Evolutionary conservation across 1,140 invertebrate genomes (phyloP).

Genomic region (Nixonia krombeini): DNA sequence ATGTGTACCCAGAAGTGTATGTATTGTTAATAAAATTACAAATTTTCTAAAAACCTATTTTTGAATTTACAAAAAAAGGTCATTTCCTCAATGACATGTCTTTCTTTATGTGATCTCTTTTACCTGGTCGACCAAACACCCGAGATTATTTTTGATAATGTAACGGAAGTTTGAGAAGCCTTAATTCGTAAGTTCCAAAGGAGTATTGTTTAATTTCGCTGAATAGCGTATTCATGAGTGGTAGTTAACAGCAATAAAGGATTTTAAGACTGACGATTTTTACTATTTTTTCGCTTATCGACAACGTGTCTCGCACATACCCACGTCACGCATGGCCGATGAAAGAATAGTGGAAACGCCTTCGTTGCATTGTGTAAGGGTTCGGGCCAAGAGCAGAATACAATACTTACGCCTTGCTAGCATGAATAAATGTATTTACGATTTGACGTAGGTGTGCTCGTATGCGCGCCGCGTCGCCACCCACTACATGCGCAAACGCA

Average conservation of each 20-base stretch:
- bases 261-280: too few relatives aligned
- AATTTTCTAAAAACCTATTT: too few relatives aligned
- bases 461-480: conserved; percentile 36
- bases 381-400: conserved; percentile 52
- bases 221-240: conserved; percentile 37
- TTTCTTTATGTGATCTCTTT: too few relatives aligned
- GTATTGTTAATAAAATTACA: too few relatives aligned
- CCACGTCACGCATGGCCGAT: conserved; percentile 46
- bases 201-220: too few relatives aligned
- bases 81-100: too few relatives aligned
- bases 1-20: too few relatives aligned
- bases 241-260: conserved; percentile 3
- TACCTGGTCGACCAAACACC: too few relatives aligned
- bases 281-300: conserved; percentile 33
- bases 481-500: conserved; percentile 30
- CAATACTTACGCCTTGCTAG: conserved; percentile 58
- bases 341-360: conserved; percentile 57
- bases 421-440: conserved; percentile 63
- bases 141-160: too few relatives aligned
- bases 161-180: too few relatives aligned
- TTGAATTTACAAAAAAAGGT: too few relatives aligned
- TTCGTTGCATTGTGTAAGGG: conserved; percentile 57
- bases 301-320: conserved; percentile 39
- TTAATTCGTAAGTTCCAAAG: too few relatives aligned
- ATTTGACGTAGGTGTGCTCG: conserved; percentile 55